These are phyloP conservation scores for Ypsolopha scabrella DNA, from an alignment of 2,888 invertebrate species.

Conservation along the genomic window DNA sequence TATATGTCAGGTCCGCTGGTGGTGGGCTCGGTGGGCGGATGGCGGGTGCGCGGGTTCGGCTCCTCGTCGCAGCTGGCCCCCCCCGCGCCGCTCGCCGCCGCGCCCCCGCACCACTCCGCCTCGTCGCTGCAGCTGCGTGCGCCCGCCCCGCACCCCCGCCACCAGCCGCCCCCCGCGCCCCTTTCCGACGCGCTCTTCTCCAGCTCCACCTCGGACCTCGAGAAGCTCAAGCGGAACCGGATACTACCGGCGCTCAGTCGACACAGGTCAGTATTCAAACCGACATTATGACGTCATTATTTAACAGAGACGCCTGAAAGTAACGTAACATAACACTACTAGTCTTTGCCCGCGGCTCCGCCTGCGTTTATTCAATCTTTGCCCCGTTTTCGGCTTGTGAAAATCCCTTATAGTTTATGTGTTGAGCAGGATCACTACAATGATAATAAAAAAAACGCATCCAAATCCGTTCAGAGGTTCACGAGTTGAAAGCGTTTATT, in stretches of 20 bases:
- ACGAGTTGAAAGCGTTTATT: too few relatives aligned
- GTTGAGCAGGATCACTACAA: too few relatives aligned
- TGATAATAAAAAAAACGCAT: too few relatives aligned
- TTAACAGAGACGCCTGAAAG: too few relatives aligned
- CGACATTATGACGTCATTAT: too few relatives aligned
- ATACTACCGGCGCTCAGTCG: slow-evolving; percentile 48
- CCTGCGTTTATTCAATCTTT: too few relatives aligned
- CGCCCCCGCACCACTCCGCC: slow-evolving; percentile 37
- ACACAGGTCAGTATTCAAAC: background rate
- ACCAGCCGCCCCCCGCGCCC: slow-evolving; percentile 15
- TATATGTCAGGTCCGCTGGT: slow-evolving; percentile 13
- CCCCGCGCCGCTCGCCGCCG: slow-evolving; percentile 23
- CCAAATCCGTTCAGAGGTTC: too few relatives aligned
- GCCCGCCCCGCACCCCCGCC: too few relatives aligned
- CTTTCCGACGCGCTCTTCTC: slow-evolving; percentile 27
- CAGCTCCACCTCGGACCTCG: slow-evolving; percentile 48
- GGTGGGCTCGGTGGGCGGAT: slow-evolving; percentile 16
- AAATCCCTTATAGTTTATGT: too few relatives aligned
- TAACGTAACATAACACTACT: too few relatives aligned
- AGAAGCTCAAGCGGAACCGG: slow-evolving; percentile 37
- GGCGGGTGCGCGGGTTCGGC: slow-evolving; percentile 19
- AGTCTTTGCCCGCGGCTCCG: too few relatives aligned
- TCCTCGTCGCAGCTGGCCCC: slow-evolving; percentile 14
- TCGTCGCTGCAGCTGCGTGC: slow-evolving; percentile 38
- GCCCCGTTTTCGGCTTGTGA: too few relatives aligned